Base-by-base conservation (phyloP, 2,888 invertebrate genomes). In the Epinotia brunnichana region DNA sequence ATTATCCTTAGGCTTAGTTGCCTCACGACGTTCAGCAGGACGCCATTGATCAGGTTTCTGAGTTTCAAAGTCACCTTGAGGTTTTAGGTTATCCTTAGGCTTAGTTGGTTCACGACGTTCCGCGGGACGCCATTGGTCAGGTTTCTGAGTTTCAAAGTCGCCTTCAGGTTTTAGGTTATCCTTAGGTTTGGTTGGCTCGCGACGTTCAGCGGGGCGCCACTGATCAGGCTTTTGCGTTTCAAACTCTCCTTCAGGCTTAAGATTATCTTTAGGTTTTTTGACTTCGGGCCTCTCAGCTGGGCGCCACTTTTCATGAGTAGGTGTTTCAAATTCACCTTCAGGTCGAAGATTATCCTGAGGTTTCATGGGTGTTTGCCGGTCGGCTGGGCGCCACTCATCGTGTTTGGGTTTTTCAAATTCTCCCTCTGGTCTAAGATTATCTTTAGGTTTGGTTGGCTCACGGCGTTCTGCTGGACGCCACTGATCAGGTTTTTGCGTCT, bases 211-310 rank as follows among this genome's bases (percentile, higher is more conserved):
- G 0, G 87, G 86, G 0, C 77, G 78, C 86, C 86, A 87, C 29
- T 80, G 48, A 64, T 77, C 79, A 48, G 61, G 79, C 84, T 79
- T 87, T 0, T 90, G 92, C 13, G 73, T 75, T 39, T 91, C 90
- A 78, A 95, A 94, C 5, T 94, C 94, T 1, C 95, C 95, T 83
- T 94, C 94, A 0, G 94, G 94, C 62, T 82, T 84, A 0, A 95
- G 78, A 77, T 94, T 94, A 74, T 95, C 94, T 17, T 74, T 21
- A 54, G 85, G 85, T 73, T 75, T 85, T 7, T 83, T 74, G 70
- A 84, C 77, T 76, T n/a, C 80, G 10, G 84, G 87, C n/a, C 89
- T 80, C 76, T 95, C 95, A 41, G 90, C 95, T 0, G 94, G 94
- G 1, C 80, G 84, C 79, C 88, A 94, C 54, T 87, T 79, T 0